Evolutionary conservation across 2,888 invertebrate species (phyloP).

Genomic region (Meteorus colon): DNA sequence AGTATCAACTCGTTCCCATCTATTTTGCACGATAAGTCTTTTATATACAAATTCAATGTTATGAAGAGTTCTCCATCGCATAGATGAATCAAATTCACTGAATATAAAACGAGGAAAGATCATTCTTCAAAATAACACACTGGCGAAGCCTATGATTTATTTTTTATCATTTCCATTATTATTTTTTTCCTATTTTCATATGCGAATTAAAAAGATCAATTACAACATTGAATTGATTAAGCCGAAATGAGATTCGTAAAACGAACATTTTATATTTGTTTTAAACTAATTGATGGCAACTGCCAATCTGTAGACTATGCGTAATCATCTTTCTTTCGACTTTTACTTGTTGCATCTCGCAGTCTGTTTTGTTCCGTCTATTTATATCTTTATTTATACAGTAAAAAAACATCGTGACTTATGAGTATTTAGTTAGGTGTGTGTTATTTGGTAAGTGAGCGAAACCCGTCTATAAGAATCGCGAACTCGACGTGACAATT

Average conservation of each 20-base stretch:
- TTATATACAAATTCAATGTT: slow-evolving; percentile 35
- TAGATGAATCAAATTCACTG: neutral
- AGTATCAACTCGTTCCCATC: slow-evolving; percentile 8
- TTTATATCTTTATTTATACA: slow-evolving; percentile 9
- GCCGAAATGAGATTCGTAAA: neutral
- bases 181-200: neutral
- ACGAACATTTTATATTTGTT: neutral
- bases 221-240: neutral
- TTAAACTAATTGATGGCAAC: neutral
- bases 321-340: neutral
- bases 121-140: neutral
- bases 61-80: slow-evolving; percentile 9
- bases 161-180: neutral
- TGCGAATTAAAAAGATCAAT: neutral
- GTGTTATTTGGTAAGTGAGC: slow-evolving; percentile 51
- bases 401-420: slow-evolving; percentile 14
- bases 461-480: neutral
- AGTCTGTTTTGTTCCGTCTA: neutral
- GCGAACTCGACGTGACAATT: neutral
- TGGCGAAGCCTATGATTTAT: neutral
- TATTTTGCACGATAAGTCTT: slow-evolving; percentile 21
- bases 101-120: neutral
- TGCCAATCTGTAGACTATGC: neutral
- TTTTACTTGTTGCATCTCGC: neutral
- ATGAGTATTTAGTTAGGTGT: slow-evolving; percentile 48